Evolutionary conservation across 2,888 invertebrate genomes (phyloP).

Genomic region (Habroteleia sp.): DNA sequence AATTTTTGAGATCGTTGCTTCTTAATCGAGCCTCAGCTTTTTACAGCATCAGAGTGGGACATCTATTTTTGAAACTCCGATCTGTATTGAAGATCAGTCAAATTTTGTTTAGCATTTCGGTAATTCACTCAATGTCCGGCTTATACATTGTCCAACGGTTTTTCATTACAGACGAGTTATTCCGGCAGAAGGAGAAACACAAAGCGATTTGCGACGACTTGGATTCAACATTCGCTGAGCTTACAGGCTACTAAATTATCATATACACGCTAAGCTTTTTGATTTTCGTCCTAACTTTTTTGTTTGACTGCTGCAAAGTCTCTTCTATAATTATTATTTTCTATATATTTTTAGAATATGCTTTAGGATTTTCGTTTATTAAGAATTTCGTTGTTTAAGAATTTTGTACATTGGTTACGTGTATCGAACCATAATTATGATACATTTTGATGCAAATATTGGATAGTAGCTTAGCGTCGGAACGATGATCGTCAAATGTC

Average conservation of each 20-base stretch:
- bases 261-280: constrained; percentile 60
- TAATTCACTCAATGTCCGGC: constrained; percentile 9
- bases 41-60: constrained; percentile 34
- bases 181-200: constrained; percentile 93
- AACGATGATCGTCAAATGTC: constrained; percentile 72
- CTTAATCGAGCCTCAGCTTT: constrained; percentile 12
- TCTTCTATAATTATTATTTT: constrained; percentile 19
- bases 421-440: constrained; percentile 5
- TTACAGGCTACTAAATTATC: constrained; percentile 93
- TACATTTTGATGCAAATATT: constrained; percentile 37
- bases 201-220: constrained; percentile 98
- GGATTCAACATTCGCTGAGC: constrained; percentile 97
- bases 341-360: constrained; percentile 5
- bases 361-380: constrained; percentile 5
- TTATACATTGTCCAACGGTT: constrained; percentile 58
- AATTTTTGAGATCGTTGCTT: constrained; percentile 32
- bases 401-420: background rate
- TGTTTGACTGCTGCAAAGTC: constrained; percentile 22
- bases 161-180: constrained; percentile 83
- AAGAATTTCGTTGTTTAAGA: background rate
- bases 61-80: constrained; percentile 28
- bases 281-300: constrained; percentile 50
- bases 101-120: constrained; percentile 36
- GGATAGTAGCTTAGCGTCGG: constrained; percentile 69
- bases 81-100: constrained; percentile 9